Evolutionary conservation across 1,140 invertebrate genomes (phyloP).

Genomic region (Caenorhabditis inopinata): DNA sequence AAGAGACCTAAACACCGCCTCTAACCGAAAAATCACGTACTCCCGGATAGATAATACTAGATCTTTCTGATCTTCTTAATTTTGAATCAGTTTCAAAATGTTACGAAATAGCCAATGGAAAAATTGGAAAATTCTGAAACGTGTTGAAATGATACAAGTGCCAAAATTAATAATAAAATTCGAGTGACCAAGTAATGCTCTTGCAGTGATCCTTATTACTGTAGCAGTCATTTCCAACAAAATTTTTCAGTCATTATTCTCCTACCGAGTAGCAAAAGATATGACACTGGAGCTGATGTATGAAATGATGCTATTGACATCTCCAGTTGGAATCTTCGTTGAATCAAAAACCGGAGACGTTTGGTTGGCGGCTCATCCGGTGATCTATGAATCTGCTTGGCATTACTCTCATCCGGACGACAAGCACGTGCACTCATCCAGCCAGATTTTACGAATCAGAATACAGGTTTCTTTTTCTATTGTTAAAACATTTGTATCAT

Average conservation of each 20-base stretch:
- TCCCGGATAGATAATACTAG: too few relatives aligned
- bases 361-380: conserved; percentile 6
- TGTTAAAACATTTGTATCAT: too few relatives aligned
- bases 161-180: too few relatives aligned
- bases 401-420: not conserved
- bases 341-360: conserved; percentile 31
- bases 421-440: not conserved
- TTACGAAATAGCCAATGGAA: too few relatives aligned
- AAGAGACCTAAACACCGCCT: too few relatives aligned
- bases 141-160: too few relatives aligned
- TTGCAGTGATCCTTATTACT: too few relatives aligned
- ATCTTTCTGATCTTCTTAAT: too few relatives aligned
- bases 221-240: not conserved
- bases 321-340: conserved; percentile 24
- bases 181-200: too few relatives aligned
- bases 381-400: conserved; percentile 4
- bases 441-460: not conserved
- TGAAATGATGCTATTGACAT: conserved; percentile 23
- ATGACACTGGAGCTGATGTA: not conserved
- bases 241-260: not conserved
- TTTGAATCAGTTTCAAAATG: too few relatives aligned
- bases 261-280: not conserved
- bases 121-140: too few relatives aligned
- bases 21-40: too few relatives aligned
- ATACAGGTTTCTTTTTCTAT: not conserved